Evolutionary conservation across 2,797 vertebrate genomes (phyloP), one percentile per base, ranked within the genome.

Genomic region (Falco berigora): DNA sequence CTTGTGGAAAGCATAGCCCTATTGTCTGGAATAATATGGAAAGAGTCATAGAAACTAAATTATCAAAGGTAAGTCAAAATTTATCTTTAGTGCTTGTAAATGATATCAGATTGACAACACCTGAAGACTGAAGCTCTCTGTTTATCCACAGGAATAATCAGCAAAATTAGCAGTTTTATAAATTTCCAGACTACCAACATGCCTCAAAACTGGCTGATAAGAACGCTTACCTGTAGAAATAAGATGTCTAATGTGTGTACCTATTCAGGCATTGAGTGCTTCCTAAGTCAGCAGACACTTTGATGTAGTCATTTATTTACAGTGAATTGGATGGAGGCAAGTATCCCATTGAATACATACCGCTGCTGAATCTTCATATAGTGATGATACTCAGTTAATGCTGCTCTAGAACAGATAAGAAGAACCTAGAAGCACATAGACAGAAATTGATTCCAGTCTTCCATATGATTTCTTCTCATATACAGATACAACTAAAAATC

Each of bases 1-100:
- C 96, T 97, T 97, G 96, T 91, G 96, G 96, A 96, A 96, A 97
- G 92, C 96, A 96, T 97, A 97, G 96, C 95, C 97, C 97, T 98
- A 97, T 98, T 98, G 97, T 98, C 97, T 98, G 98, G 98, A 98
- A 97, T 97, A 98, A 97, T 98, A 97, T 97, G 98, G 98, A 97
- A 98, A 98, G 95, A 98, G 96, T 98, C 98, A 97, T 98, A 98
- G 96, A 98, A 96, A 98, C 94, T 98, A 98, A 98, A 96, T 97
- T 95, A 36, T 94, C 71, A 92, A 94, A 97, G 97, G 96, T 97
- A 97, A 97, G 96, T 97, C 82, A 90, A 93, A 76, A 95, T 96
- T 97, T 97, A 95, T 96, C 92, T 96, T 88, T 96, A 93, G 96
- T 95, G 94, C 91, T 97, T 97, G 76, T 96, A 88, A 87, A 82